Conservation (phyloP, 2,113 vertebrate genomes). For the Strigops habroptila region DNA sequence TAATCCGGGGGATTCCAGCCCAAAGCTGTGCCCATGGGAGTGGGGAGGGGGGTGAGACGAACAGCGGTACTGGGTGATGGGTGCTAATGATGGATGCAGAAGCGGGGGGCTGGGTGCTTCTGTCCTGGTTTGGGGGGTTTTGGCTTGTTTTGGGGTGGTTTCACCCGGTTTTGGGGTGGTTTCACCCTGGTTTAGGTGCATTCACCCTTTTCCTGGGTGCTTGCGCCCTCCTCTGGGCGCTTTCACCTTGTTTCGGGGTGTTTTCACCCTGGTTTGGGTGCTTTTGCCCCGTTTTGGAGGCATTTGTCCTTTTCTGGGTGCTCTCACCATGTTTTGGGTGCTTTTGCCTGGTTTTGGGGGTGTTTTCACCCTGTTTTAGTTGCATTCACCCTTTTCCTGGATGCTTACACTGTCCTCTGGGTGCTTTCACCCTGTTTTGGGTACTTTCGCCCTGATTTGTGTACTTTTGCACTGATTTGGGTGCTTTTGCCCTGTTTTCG, state of each 20-base stretch:
- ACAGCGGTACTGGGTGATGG: too few relatives aligned
- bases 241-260: background rate
- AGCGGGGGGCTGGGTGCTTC: background rate
- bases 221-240: too few relatives aligned
- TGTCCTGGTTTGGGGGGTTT: background rate
- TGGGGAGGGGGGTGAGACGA: too few relatives aligned
- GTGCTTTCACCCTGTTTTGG: too few relatives aligned
- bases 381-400: background rate
- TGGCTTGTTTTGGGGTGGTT: background rate
- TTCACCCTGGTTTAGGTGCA: rapidly evolving
- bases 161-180: background rate
- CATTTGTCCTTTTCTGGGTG: rapidly evolving
- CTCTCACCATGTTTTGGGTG: background rate
- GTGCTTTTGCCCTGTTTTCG: too few relatives aligned
- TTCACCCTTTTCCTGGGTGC: too few relatives aligned
- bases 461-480: background rate
- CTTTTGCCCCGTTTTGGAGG: background rate
- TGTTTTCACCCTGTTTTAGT: too few relatives aligned
- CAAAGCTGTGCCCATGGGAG: background rate
- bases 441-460: background rate
- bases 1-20: background rate
- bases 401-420: too few relatives aligned
- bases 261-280: too few relatives aligned
- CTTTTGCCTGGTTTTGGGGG: background rate
- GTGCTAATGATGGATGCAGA: too few relatives aligned